phyloP scores from a whole-genome alignment of 2,797 vertebrate species.

The Intellagama lesueurii region DNA sequence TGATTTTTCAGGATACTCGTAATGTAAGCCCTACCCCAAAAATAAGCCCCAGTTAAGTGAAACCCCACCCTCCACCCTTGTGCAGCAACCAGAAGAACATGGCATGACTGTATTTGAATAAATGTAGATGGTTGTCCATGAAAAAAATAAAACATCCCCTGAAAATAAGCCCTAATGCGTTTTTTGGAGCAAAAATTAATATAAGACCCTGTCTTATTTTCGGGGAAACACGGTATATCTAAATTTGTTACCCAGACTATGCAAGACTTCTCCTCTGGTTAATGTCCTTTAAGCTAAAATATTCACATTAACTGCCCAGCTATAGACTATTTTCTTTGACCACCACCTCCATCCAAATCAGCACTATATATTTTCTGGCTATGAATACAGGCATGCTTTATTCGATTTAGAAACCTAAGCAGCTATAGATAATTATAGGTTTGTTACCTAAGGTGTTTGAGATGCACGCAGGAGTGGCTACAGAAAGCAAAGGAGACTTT shows the following conservation, averaged over 20 bases:
- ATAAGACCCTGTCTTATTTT: no score
- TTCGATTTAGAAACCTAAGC: slow-evolving; percentile 15
- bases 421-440: slow-evolving; percentile 61
- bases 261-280: not conserved
- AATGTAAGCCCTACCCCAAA: no score
- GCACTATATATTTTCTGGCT: not conserved
- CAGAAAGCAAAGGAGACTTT: slow-evolving; percentile 47
- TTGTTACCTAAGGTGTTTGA: slow-evolving; percentile 58
- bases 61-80: no score
- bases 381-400: not conserved
- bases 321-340: not conserved
- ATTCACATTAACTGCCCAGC: not conserved
- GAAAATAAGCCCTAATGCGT: no score
- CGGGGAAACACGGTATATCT: no score
- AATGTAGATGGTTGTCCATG: no score
- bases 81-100: no score
- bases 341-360: not conserved
- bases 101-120: no score
- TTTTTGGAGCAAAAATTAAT: no score
- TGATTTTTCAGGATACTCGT: no score
- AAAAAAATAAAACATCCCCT: no score
- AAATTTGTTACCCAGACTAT: not conserved
- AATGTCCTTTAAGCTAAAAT: not conserved
- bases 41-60: no score
- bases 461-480: slow-evolving; percentile 45